Base-by-base conservation (phyloP, 2,113 vertebrate genomes). In the Dasypus novemcinctus region DNA sequence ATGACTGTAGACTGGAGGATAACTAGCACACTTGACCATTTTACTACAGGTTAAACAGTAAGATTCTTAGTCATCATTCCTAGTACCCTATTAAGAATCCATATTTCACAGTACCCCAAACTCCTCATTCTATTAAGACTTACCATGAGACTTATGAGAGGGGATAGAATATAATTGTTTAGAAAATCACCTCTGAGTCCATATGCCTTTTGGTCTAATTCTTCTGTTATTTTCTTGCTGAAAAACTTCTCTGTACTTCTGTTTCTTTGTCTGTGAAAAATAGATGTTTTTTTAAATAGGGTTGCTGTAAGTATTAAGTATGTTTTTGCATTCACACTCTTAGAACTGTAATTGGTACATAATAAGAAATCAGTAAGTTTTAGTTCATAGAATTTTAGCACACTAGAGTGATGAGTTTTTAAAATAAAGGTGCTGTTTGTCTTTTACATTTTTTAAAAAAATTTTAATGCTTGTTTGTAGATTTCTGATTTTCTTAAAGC, bases 181-280 rank as follows among this genome's bases (percentile, higher is more conserved):
- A 38, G 10, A 90, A 92, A 89, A 90, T 61, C 36, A 92, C 25
- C 38, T 81, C 69, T 89, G 36, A 93, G 89, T 25, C 63, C 66
- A 36, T 64, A 38, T 12, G 18, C 0, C 10, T 80, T 82, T 90
- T 17, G 8, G 59, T 8, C n/a, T 0, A 83, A 90, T n/a, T 5
- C 2, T 83, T 87, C 49, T 38, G 0, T 61, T 78, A 74, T 3
- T 59, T 84, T 85, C 23, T 81, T 85, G 3, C 10, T 4, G 29
- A 91, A 59, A 27, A 1, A 49, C 5, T 89, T 59, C 21, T 59
- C 23, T 93, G 6, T 54, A 54, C 2, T 0, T 31, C 29, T 43
- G 4, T 80, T 84, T 93, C 7, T 7, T 83, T 21, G 33, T 64
- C 33, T 57, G 15, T 74, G n/a, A 91, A 91, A 91, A 92, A 90